Base-by-base conservation (phyloP, 2,797 vertebrate species). In the Typhlichthys eigenmanni region DNA sequence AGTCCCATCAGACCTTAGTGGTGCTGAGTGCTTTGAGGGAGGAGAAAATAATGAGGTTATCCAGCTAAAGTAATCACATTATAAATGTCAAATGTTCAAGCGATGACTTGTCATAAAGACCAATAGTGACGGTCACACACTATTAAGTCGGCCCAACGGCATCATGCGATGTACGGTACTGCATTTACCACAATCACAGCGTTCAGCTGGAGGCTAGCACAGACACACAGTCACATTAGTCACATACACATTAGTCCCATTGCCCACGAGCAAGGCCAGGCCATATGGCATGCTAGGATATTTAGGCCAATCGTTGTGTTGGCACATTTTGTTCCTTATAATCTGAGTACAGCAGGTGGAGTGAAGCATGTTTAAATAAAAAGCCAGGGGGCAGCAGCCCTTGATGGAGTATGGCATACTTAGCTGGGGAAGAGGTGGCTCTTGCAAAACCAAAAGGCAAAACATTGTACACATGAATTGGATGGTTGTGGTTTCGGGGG, bases 361-460 rank as follows among this genome's bases (percentile, higher is more conserved):
- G 85, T 80, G 83, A 86, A 88, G 88, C 85, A 0, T 55, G 24
- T 77, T 76, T 80, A 62, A 49, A 76, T 82, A 78, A 76, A 72
- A 69, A 66, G 58, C 70, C 63, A 6, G 71, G 72, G 60, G 78
- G 81, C 74, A 71, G 81, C 74, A 71, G 80, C 80, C 79, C 78
- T 73, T 17, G 59, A 87, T 76, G 84, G 69, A 69, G 79, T 72
- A 50, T 70, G 82, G 88, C 86, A 70, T 79, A 89, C 86, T 92
- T 86, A 86, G 87, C 83, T 76, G 75, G 80, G 68, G 70, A 74
- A 85, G 79, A 73, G 80, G 80, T 79, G 82, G 80, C 75, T 89
- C 84, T 86, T 69, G 81, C 76, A 79, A 86, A 88, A 89, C 43
- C 56, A 86, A 82, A 85, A 84, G 71, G 62, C 80, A 89, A 85